These are phyloP conservation scores for Hycleus phaleratus DNA, from an alignment of 1,140 invertebrate genomes.

Conservation along the genomic window DNA sequence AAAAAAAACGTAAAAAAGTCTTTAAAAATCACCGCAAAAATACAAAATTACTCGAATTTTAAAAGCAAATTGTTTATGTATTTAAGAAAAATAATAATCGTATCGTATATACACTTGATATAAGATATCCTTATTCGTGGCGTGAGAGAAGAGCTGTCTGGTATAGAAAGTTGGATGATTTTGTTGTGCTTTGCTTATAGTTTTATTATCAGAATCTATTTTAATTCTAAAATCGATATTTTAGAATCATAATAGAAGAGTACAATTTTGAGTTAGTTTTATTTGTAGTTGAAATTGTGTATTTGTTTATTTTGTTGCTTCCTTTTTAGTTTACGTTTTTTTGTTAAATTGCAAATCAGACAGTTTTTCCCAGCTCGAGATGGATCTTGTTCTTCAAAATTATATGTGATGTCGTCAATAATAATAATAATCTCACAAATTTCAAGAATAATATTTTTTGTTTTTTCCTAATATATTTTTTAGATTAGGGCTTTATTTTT, in stretches of 20 bases:
- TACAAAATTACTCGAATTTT: slow-evolving; percentile 36
- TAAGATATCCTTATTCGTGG: neutral
- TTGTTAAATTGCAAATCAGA: neutral
- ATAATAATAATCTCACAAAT: slow-evolving; percentile 37
- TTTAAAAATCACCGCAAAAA: slow-evolving; percentile 6
- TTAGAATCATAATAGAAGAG: neutral
- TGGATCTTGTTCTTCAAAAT: slow-evolving; percentile 37
- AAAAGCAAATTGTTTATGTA: slow-evolving; percentile 39
- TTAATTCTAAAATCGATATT: neutral
- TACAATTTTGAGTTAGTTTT: neutral
- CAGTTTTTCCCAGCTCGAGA: slow-evolving; percentile 15
- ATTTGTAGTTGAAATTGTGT: neutral
- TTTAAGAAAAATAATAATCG: slow-evolving; percentile 32
- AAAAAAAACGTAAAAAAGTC: slow-evolving; percentile 2
- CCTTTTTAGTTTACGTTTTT: neutral
- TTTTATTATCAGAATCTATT: neutral
- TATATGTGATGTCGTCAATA: slow-evolving; percentile 37
- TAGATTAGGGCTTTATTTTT: slow-evolving; percentile 2
- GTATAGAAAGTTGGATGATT: neutral
- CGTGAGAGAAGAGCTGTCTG: slow-evolving; percentile 7
- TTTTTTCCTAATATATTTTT: slow-evolving; percentile 25
- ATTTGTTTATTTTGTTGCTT: neutral
- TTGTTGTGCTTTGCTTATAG: neutral
- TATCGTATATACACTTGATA: slow-evolving; percentile 37
- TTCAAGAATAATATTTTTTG: slow-evolving; percentile 28